Percentiles rank a stretch among this genome's conserved stretches.
phyloP scores from a whole-genome alignment of 2,113 vertebrate species.

The Gila orcuttii region DNA sequence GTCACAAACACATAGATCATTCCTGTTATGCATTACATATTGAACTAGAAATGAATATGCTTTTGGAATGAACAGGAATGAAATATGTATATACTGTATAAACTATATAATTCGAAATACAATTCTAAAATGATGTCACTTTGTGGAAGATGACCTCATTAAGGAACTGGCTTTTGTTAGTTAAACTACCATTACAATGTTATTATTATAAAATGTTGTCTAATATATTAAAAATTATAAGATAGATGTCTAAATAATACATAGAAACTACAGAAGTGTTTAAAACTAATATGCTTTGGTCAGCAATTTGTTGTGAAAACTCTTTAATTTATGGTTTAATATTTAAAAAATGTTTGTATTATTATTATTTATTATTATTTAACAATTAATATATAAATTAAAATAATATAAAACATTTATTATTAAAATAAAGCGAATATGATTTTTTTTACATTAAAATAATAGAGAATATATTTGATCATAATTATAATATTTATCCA shows the following conservation, averaged over 20 bases:
- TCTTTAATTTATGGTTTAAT: background rate
- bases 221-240: background rate
- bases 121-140: background rate
- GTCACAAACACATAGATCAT: background rate
- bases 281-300: background rate
- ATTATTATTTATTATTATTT: background rate
- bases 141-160: background rate
- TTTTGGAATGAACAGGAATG: background rate
- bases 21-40: background rate
- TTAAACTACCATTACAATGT: too few relatives aligned
- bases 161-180: background rate
- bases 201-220: background rate
- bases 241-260: background rate
- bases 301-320: background rate
- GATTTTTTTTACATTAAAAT: background rate
- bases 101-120: background rate
- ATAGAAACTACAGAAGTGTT: too few relatives aligned
- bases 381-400: background rate
- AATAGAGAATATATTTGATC: background rate
- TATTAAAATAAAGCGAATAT: background rate
- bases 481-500: background rate
- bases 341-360: background rate
- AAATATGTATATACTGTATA: background rate
- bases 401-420: background rate
- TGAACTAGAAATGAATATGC: background rate